These are phyloP conservation scores for Scelioninae gen. 1 DNA, from an alignment of 2,888 invertebrate species.

Conservation along the genomic window DNA sequence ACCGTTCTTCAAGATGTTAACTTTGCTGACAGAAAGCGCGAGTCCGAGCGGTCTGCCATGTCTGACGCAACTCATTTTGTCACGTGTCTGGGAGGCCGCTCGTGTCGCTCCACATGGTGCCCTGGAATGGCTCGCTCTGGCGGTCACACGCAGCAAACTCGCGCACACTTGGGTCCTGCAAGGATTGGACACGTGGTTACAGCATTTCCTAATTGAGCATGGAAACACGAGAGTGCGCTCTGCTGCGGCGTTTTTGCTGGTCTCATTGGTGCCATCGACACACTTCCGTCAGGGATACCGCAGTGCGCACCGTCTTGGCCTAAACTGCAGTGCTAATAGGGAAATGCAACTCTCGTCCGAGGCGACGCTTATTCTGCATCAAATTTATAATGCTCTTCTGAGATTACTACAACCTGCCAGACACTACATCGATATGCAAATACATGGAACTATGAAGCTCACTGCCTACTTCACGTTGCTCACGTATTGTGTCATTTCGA, in stretches of 20 bases:
- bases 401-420: constrained; percentile 92
- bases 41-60: constrained; percentile 93
- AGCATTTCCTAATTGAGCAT: constrained; percentile 93
- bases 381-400: constrained; percentile 90
- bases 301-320: constrained; percentile 86
- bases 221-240: constrained; percentile 94
- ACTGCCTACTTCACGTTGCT: constrained; percentile 96
- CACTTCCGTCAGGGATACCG: constrained; percentile 95
- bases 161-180: constrained; percentile 96
- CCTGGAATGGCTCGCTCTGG: constrained; percentile 93
- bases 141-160: constrained; percentile 92
- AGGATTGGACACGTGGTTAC: constrained; percentile 96
- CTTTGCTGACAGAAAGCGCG: constrained; percentile 93
- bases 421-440: constrained; percentile 93
- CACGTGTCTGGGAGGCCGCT: constrained; percentile 95
- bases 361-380: constrained; percentile 87
- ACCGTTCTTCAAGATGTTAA: constrained; percentile 96
- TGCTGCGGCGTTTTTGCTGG: constrained; percentile 95
- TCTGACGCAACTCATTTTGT: constrained; percentile 94
- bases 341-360: constrained; percentile 85
- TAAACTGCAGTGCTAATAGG: constrained; percentile 85
- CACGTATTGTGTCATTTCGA: constrained; percentile 95
- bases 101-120: constrained; percentile 96
- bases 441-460: constrained; percentile 95
- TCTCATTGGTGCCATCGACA: constrained; percentile 95